Base-by-base conservation (phyloP, 2,888 invertebrate species). In the Xylophagus ater region DNA sequence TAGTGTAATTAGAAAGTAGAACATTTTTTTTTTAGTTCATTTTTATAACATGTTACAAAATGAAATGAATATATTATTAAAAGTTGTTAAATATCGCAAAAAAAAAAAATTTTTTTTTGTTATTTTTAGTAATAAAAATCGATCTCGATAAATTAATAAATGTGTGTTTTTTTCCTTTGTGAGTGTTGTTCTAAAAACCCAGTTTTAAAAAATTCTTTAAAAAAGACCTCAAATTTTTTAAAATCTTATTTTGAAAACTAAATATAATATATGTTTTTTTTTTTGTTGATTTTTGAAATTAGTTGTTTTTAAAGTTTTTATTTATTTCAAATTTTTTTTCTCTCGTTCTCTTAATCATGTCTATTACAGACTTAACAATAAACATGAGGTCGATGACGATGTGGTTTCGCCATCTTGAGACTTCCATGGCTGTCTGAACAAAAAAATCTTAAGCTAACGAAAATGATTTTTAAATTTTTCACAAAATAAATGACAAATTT, bases 301-400 rank as follows among this genome's bases (percentile, higher is more conserved):
- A 40, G 43, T 34, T 48, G 41, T 47, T 44, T 41, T 36, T 44
- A 41, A 42, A 42, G 42, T 41, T 48, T 42, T 47, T 44, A 43
- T 45, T 45, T 43, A 42, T 47, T 47, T 46, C 41, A 28, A 21
- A 41, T 47, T 37, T 42, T 37, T 37, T 37, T 37, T 32, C 41
- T 37, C 30, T 15, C 24, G 23, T 31, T 37, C 36, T 43, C 34
- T 41, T 37, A 40, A 37, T 41, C 30, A 37, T 41, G 34, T 50
- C 45, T 47, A 47, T 50, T 50, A 38, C 50, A 50, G 50, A 50
- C 47, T 43, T 47, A 41, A 45, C 46, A 49, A 44, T 50, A 43
- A 47, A 45, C 47, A 47, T 50, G 49, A 47, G 46, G 42, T 50
- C 46, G 47, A 46, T 49, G 48, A 46, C 46, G 46, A 49, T 47